A percentile compares a stretch with the other conserved stretches of the same genome.
Evolutionary conservation across 2,888 invertebrate species (phyloP).

Genomic region (Nomada hirtipes): DNA sequence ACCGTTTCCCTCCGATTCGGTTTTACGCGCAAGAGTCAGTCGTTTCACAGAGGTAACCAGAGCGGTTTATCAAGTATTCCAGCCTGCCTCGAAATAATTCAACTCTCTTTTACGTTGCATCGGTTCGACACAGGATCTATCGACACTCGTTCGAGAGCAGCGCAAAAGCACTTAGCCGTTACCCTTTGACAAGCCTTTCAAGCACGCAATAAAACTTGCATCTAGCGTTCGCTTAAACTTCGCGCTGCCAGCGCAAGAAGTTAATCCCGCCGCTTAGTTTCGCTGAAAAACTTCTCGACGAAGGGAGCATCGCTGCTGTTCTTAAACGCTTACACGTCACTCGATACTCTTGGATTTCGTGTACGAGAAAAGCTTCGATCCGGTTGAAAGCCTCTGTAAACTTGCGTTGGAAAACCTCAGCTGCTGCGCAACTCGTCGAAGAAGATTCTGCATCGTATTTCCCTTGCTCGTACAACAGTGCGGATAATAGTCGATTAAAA

Average conservation of each 20-base stretch:
- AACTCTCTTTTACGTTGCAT: not conserved
- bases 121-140: conserved; percentile 7
- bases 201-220: conserved; percentile 46
- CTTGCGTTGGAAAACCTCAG: not conserved
- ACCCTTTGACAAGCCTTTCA: conserved; percentile 34
- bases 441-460: too few relatives aligned
- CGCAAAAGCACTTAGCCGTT: conserved; percentile 27
- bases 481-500: too few relatives aligned
- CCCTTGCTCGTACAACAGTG: too few relatives aligned
- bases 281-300: conserved; percentile 44
- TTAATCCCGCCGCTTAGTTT: conserved; percentile 35
- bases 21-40: not conserved
- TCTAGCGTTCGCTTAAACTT: conserved; percentile 50
- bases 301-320: conserved; percentile 12
- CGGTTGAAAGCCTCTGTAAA: not conserved
- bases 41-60: not conserved
- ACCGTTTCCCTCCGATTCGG: not conserved
- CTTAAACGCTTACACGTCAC: conserved; percentile 30
- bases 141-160: conserved; percentile 4
- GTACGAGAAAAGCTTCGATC: not conserved
- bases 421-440: too few relatives aligned
- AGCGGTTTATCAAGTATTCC: not conserved
- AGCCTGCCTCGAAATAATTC: not conserved
- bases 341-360: conserved; percentile 14
- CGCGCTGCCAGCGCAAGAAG: conserved; percentile 9